Base-by-base conservation (phyloP, 1,140 invertebrate species). In the Heliconius congener region DNA sequence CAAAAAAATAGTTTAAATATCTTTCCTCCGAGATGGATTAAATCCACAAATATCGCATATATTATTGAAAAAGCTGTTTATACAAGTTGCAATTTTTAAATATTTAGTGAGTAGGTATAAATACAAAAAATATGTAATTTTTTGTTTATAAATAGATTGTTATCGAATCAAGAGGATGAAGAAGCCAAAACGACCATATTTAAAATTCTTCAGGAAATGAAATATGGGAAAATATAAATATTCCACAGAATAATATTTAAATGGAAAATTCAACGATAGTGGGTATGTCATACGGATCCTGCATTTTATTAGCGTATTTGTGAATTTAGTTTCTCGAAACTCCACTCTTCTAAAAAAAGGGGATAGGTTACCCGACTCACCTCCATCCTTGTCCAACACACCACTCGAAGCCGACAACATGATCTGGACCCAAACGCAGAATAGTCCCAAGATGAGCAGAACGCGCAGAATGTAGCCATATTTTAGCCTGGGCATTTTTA, bases 401-500 rank as follows among this genome's bases (percentile, higher is more conserved):
- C 86, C 86, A 30, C 73, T 90, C 2, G 87, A 87, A 9, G 92
- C 91, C 0, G 91, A 88, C 66, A 94, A 84, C 90, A 94, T 92
- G 46, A 94, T 90, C 84, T 94, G 93, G 30, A 93, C 82, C 93
- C 93, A 94, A 3, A 93, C 60, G 78, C 91, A 93, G n/a, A 94
- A 86, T 11, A 93, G 86, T 8, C 87, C 90, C 66, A 91, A 72
- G 39, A 94, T 91, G 50, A 94, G 87, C 57, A 94, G 73, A 30
- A 90, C 86, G 18, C 93, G 86, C 8, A 91, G 82, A n/a, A 93
- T 82, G 2, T 91, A 89, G 18, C 85, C 88, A 88, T 92, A 94
- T 82, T 88, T 93, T 80, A 94, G 60, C 9, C 93, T 86, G 60
- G 93, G 93, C 91, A 94, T 84, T 19, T 52, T 72, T 42, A 72